These are phyloP conservation scores for Xyliphius kryptos DNA, from an alignment of 2,113 vertebrate species.

Conservation along the genomic window DNA sequence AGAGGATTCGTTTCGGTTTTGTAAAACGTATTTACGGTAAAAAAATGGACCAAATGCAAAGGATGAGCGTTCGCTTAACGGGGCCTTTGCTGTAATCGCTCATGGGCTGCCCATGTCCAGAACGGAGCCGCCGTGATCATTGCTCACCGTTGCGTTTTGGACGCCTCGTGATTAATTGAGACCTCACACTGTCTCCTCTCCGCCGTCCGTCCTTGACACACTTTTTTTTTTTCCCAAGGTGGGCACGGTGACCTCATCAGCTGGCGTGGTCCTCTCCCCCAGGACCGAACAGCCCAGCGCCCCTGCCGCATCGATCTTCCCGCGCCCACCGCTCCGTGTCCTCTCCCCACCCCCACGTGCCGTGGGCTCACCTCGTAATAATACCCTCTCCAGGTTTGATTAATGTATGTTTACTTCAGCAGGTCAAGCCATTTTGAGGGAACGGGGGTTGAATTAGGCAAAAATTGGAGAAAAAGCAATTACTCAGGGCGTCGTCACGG, in stretches of 20 bases:
- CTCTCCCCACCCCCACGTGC: constrained; percentile 48
- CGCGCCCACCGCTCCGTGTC: constrained; percentile 18
- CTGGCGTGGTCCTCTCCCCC: constrained; percentile 58
- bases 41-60: not conserved
- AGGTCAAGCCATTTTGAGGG: constrained; percentile 54
- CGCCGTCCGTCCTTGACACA: constrained; percentile 66
- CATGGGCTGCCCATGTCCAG: not conserved
- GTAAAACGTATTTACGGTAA: not conserved
- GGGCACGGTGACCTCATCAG: constrained; percentile 64
- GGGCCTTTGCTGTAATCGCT: constrained; percentile 17
- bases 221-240: constrained; percentile 71
- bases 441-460: constrained; percentile 36
- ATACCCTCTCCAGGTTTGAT: constrained; percentile 64
- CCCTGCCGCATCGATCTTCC: constrained; percentile 66
- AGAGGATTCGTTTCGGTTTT: no score
- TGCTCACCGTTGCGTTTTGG: constrained; percentile 38
- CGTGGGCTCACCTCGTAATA: constrained; percentile 58
- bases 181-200: constrained; percentile 29
- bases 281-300: constrained; percentile 52
- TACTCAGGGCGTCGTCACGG: constrained; percentile 26
- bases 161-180: constrained; percentile 28
- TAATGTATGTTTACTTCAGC: constrained; percentile 72
- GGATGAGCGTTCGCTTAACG: constrained; percentile 24
- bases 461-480: constrained; percentile 26
- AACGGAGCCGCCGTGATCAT: not conserved